These are phyloP conservation scores for Neopipo cinnamomea DNA, from an alignment of 2,113 vertebrate species.

Conservation along the genomic window DNA sequence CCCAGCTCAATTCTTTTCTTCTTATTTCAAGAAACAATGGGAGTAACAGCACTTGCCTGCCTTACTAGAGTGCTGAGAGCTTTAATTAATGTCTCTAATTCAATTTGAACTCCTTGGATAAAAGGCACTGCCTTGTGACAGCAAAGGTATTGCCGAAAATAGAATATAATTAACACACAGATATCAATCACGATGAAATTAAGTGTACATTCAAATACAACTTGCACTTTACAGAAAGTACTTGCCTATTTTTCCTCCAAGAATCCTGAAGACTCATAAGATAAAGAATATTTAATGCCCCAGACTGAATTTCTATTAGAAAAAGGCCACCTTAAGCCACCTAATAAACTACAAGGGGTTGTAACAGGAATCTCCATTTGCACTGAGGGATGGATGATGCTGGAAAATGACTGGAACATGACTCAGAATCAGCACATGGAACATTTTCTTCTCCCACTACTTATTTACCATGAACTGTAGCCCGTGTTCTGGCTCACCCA, in stretches of 20 bases:
- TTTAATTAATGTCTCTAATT: conserved; percentile 69
- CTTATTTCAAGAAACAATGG: conserved; percentile 62
- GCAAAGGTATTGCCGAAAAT: conserved; percentile 64
- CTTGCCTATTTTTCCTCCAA: conserved; percentile 44
- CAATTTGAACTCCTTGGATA: conserved; percentile 68
- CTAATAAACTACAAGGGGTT: neutral
- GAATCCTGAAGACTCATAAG: conserved; percentile 26
- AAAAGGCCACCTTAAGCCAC: neutral
- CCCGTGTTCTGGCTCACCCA: neutral
- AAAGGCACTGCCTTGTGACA: conserved; percentile 60
- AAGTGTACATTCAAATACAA: conserved; percentile 64
- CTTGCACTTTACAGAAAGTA: conserved; percentile 50
- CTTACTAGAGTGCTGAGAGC: conserved; percentile 58
- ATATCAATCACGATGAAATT: conserved; percentile 64
- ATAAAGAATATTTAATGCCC: neutral
- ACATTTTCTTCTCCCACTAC: neutral
- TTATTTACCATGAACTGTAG: neutral
- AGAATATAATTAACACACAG: conserved; percentile 68
- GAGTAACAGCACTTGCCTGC: conserved; percentile 55
- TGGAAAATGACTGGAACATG: neutral
- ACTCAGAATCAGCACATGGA: neutral
- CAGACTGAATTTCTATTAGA: neutral
- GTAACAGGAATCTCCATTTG: neutral
- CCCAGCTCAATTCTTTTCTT: conserved; percentile 54
- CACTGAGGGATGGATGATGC: neutral